Evolutionary conservation across 2,888 invertebrate genomes (phyloP).

Genomic region (Brachyptera putata): DNA sequence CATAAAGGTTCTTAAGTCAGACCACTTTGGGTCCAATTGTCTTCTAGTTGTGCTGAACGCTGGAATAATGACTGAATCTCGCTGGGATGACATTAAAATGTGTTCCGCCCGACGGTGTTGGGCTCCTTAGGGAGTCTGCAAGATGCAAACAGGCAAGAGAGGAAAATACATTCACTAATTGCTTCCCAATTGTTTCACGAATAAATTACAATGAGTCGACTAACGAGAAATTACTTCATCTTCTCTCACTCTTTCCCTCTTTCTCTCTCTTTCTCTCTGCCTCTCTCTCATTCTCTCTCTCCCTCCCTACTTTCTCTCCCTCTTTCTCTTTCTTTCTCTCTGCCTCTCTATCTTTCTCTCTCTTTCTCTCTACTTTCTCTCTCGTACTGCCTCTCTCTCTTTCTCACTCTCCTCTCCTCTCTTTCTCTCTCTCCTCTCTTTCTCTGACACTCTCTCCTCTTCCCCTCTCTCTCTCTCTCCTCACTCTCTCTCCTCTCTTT

Average conservation of each 20-base stretch:
- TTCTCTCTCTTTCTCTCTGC: slow-evolving; percentile 2
- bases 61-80: neutral
- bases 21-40: too few relatives aligned
- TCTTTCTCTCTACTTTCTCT: too few relatives aligned
- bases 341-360: too few relatives aligned
- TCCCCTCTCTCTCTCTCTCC: too few relatives aligned
- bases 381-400: neutral
- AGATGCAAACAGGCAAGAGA: neutral
- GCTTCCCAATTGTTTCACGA: slow-evolving; percentile 24
- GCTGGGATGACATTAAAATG: neutral
- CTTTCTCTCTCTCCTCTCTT: too few relatives aligned
- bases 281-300: neutral
- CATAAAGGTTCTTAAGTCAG: too few relatives aligned
- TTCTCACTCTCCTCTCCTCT: neutral
- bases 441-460: too few relatives aligned
- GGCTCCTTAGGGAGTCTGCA: neutral
- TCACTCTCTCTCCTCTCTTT: too few relatives aligned
- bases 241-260: neutral
- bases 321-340: too few relatives aligned
- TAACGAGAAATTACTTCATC: slow-evolving; percentile 25
- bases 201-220: slow-evolving; percentile 25
- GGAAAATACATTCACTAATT: slow-evolving; percentile 23
- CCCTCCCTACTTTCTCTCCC: too few relatives aligned
- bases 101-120: neutral
- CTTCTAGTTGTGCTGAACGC: too few relatives aligned